Evolutionary conservation across 2,113 vertebrate species (phyloP).

Genomic region (Atrichornis clamosus): DNA sequence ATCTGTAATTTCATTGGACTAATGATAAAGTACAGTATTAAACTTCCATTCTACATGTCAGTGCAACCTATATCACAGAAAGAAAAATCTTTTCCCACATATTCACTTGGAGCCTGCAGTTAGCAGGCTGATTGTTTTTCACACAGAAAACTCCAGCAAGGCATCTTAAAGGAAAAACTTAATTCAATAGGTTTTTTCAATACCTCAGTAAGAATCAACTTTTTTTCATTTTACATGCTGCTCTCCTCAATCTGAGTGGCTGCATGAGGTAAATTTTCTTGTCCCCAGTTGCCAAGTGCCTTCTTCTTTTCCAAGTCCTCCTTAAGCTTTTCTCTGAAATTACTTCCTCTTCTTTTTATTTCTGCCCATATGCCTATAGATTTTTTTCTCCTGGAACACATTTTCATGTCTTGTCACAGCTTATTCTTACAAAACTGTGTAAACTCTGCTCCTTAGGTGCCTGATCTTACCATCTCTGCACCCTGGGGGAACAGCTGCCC

Average conservation of each 20-base stretch:
- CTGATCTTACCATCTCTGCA: not conserved
- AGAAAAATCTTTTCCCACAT: constrained; percentile 5
- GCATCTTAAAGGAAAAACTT: constrained; percentile 1
- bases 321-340: constrained; percentile 4
- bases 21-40: constrained; percentile 37
- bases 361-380: not conserved
- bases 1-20: constrained; percentile 33
- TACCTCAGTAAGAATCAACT: constrained; percentile 9
- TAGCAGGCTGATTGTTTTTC: not conserved
- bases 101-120: not conserved
- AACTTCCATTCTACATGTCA: constrained; percentile 2
- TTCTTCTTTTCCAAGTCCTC: not conserved
- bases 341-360: not conserved
- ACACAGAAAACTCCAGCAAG: constrained; percentile 12
- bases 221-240: not conserved
- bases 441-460: not conserved
- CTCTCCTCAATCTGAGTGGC: not conserved
- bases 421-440: not conserved
- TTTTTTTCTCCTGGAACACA: not conserved
- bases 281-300: not conserved
- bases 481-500: not conserved
- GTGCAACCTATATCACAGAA: not conserved
- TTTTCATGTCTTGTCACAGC: not conserved
- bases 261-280: constrained; percentile 37
- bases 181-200: constrained; percentile 17